phyloP scores from a whole-genome alignment of 1,140 invertebrate species.

The Heliconius congener region DNA sequence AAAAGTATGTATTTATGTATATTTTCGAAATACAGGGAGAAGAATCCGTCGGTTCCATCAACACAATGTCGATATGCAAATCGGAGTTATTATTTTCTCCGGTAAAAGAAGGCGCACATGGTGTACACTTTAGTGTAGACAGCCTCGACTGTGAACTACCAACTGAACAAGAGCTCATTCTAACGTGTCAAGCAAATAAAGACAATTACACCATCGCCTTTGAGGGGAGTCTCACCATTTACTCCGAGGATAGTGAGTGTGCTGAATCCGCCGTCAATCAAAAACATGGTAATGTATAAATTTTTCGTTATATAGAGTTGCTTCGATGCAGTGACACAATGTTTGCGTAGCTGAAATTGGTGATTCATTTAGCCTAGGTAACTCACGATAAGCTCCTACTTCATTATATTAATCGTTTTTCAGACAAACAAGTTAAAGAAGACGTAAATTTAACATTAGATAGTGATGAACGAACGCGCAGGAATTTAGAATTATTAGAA shows the following conservation, averaged over 20 bases:
- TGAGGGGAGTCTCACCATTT: constrained; percentile 92
- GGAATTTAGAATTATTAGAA: constrained; percentile 80
- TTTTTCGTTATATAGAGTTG: neutral
- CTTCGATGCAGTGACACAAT: constrained; percentile 47
- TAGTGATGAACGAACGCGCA: constrained; percentile 80
- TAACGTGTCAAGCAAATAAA: constrained; percentile 95
- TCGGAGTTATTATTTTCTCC: constrained; percentile 94
- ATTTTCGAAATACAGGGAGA: constrained; percentile 82
- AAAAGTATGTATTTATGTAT: neutral
- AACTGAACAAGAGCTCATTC: constrained; percentile 90
- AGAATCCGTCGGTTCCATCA: constrained; percentile 88
- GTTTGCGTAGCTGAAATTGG: constrained; percentile 38
- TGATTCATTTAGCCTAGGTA: constrained; percentile 48
- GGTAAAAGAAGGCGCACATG: constrained; percentile 89
- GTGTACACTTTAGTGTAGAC: constrained; percentile 93
- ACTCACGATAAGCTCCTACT: constrained; percentile 52
- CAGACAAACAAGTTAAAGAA: constrained; percentile 77
- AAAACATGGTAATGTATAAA: constrained; percentile 64
- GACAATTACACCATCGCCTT: constrained; percentile 97
- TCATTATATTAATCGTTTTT: constrained; percentile 54
- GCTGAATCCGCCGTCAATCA: constrained; percentile 74
- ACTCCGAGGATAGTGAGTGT: constrained; percentile 89
- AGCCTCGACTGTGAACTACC: constrained; percentile 92
- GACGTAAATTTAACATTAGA: constrained; percentile 70
- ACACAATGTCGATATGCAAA: constrained; percentile 93